Percentiles rank a stretch among this genome's conserved stretches.
These are phyloP conservation scores for Drosophila differens DNA, from an alignment of 2,888 invertebrate species.

Conservation along the genomic window DNA sequence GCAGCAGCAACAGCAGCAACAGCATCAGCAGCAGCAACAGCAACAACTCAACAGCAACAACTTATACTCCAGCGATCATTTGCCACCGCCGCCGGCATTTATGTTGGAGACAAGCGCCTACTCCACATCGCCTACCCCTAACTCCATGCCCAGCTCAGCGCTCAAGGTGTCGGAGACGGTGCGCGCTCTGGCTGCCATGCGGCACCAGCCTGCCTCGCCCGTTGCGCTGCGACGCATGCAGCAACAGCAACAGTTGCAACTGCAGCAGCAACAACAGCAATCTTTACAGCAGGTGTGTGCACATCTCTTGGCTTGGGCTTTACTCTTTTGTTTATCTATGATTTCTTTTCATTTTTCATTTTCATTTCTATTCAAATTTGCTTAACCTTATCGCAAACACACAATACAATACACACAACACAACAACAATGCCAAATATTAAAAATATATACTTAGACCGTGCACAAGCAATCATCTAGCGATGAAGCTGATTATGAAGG, in stretches of 20 bases:
- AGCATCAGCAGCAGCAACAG: constrained; percentile 25
- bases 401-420: constrained; percentile 42
- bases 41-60: constrained; percentile 23
- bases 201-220: constrained; percentile 95
- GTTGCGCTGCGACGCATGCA: constrained; percentile 88
- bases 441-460: constrained; percentile 42
- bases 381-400: constrained; percentile 41
- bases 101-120: constrained; percentile 76
- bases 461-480: constrained; percentile 67
- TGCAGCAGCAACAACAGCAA: constrained; percentile 61
- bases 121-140: constrained; percentile 38
- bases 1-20: constrained; percentile 38
- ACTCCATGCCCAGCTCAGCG: constrained; percentile 79
- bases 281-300: constrained; percentile 83
- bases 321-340: constrained; percentile 44
- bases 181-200: constrained; percentile 92
- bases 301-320: constrained; percentile 52
- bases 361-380: constrained; percentile 43
- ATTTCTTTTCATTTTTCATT: constrained; percentile 64
- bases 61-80: constrained; percentile 81
- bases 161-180: constrained; percentile 94
- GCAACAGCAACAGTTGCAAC: constrained; percentile 55
- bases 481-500: constrained; percentile 73
- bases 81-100: constrained; percentile 85
- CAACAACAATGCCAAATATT: constrained; percentile 23